Percentiles rank a stretch among this genome's conserved stretches.
phyloP scores from a whole-genome alignment of 2,113 vertebrate species.

The Sander lucioperca region DNA sequence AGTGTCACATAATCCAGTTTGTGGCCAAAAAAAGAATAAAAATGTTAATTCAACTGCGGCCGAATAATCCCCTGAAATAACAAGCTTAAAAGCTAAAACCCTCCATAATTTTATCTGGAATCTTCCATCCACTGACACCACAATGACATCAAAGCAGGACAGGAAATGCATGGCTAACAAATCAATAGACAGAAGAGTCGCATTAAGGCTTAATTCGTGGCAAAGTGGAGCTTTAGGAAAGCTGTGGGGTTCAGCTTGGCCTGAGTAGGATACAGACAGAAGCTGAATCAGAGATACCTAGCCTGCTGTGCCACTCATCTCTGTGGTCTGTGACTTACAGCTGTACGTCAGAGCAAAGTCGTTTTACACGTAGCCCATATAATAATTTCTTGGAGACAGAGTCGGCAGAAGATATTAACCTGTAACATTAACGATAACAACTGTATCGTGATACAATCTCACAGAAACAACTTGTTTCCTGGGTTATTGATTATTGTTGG shows the following conservation, averaged over 20 bases:
- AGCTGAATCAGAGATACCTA: conserved; percentile 68
- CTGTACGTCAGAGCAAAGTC: conserved; percentile 36
- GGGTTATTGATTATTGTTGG: neutral
- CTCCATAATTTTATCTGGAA: conserved; percentile 86
- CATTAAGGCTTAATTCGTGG: conserved; percentile 82
- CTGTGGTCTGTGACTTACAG: conserved; percentile 56
- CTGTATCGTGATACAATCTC: too few species aligned
- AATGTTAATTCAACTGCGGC: conserved; percentile 83
- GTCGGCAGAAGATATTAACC: too few species aligned
- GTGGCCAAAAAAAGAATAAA: conserved; percentile 82
- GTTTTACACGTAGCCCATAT: conserved; percentile 15
- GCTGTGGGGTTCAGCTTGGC: conserved; percentile 68
- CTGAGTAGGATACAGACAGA: conserved; percentile 46
- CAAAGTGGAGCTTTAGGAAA: conserved; percentile 80
- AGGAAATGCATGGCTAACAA: conserved; percentile 82
- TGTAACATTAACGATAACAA: too few species aligned
- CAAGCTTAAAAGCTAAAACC: conserved; percentile 86
- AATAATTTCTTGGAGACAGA: too few species aligned
- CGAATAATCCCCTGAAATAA: conserved; percentile 86
- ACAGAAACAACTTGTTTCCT: neutral
- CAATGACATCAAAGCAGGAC: conserved; percentile 86
- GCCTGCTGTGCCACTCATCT: conserved; percentile 60
- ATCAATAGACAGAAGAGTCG: conserved; percentile 83
- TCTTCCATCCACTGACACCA: conserved; percentile 85
- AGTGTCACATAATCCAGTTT: conserved; percentile 84